These are phyloP conservation scores for Luehdorfia chinensis DNA, from an alignment of 1,140 invertebrate genomes.

Conservation along the genomic window DNA sequence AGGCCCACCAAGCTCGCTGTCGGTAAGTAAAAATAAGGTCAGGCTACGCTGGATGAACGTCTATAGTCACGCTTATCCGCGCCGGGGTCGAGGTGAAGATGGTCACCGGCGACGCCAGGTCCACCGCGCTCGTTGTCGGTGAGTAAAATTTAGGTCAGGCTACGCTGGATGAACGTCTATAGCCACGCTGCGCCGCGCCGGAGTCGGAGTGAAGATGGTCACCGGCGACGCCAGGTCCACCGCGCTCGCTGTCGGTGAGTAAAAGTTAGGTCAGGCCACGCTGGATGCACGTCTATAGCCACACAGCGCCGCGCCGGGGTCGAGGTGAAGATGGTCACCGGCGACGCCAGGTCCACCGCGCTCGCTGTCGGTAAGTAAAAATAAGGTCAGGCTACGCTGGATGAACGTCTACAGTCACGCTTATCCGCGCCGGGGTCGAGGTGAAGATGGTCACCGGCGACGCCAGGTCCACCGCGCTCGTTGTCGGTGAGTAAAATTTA, in stretches of 20 bases:
- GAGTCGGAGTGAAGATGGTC: conserved; percentile 97
- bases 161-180: conserved; percentile 91
- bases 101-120: conserved; percentile 97
- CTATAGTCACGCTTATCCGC: conserved; percentile 88
- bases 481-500: conserved; percentile 93
- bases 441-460: conserved; percentile 99
- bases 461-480: conserved; percentile 95
- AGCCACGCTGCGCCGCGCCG: conserved; percentile 87
- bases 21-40: conserved; percentile 95
- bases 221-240: conserved; percentile 98
- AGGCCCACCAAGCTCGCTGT: conserved; percentile 96
- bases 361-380: conserved; percentile 92
- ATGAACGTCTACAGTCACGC: too few relatives aligned
- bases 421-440: conserved; percentile 91
- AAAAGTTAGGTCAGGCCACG: conserved; percentile 81
- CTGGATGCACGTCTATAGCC: too few relatives aligned
- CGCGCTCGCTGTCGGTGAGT: conserved; percentile 92
- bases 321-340: conserved; percentile 97
- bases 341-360: conserved; percentile 97
- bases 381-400: too few relatives aligned
- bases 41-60: conserved; percentile 90
- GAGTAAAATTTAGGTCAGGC: too few relatives aligned
- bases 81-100: conserved; percentile 97
- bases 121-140: conserved; percentile 97
- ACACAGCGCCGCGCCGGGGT: conserved; percentile 91